phyloP scores from a whole-genome alignment of 1,140 invertebrate species.

The Daktulosphaira vitifoliae region DNA sequence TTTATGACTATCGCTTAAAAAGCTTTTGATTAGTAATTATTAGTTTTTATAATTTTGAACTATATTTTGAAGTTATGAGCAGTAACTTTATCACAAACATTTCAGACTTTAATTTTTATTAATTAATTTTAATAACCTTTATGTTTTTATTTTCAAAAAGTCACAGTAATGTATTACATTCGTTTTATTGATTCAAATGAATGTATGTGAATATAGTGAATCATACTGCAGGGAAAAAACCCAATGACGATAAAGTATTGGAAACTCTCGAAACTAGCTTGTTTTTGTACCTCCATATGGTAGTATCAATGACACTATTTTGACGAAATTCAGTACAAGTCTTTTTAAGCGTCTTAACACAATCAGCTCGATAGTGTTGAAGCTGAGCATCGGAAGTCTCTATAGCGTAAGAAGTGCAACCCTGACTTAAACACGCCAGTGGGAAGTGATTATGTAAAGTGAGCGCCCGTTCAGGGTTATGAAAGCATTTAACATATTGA shows the following conservation, averaged over 20 bases:
- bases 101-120: too few species aligned
- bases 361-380: conserved; percentile 88
- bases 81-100: too few species aligned
- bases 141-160: too few species aligned
- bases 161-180: too few species aligned
- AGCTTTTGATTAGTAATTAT: too few species aligned
- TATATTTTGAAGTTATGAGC: too few species aligned
- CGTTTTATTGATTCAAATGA: too few species aligned
- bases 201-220: too few species aligned
- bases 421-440: conserved; percentile 72
- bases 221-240: conserved; percentile 51
- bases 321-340: conserved; percentile 72
- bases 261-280: conserved; percentile 60
- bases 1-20: too few species aligned
- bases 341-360: conserved; percentile 81
- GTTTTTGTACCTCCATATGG: conserved; percentile 79
- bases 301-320: conserved; percentile 72
- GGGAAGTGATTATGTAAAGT: conserved; percentile 91
- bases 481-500: conserved; percentile 90
- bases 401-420: conserved; percentile 78
- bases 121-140: too few species aligned
- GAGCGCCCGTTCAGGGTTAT: conserved; percentile 78
- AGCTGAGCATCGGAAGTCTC: conserved; percentile 74
- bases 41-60: too few species aligned
- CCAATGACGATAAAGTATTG: conserved; percentile 59